A percentile compares a stretch with the other conserved stretches of the same genome.
Evolutionary conservation across 1,140 invertebrate genomes (phyloP).

Genomic region (Choristoneura fumiferana): DNA sequence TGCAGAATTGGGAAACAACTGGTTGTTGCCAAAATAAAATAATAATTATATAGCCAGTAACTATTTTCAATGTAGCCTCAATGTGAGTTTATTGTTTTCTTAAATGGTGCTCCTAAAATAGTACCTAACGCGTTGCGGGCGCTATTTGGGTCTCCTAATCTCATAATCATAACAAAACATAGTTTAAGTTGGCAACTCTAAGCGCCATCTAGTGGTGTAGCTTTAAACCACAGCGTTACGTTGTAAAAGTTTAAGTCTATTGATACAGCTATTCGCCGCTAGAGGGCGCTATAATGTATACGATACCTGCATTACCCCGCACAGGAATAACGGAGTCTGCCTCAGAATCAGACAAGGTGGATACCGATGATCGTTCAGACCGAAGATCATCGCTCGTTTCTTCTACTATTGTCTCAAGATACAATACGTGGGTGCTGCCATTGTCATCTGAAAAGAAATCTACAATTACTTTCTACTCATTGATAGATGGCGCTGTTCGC

Average conservation of each 20-base stretch:
- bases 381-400: constrained; percentile 88
- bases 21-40: constrained; percentile 3
- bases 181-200: neutral
- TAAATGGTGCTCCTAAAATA: no score
- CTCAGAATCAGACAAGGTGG: constrained; percentile 75
- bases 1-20: constrained; percentile 15
- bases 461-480: constrained; percentile 28
- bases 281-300: constrained; percentile 45
- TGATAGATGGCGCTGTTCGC: constrained; percentile 45
- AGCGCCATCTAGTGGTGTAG: constrained; percentile 37
- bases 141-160: no score
- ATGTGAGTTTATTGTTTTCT: no score
- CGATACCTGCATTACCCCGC: constrained; percentile 51
- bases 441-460: constrained; percentile 58
- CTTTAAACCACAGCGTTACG: no score
- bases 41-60: no score
- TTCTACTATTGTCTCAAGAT: constrained; percentile 87
- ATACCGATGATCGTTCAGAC: constrained; percentile 81
- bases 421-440: constrained; percentile 71
- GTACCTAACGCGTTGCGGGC: no score
- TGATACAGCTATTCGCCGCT: constrained; percentile 26
- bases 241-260: neutral
- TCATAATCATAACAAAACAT: no score
- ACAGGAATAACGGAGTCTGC: constrained; percentile 76
- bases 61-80: no score